Conservation (phyloP, 2,113 vertebrate genomes). For the Apeltes quadracus region DNA sequence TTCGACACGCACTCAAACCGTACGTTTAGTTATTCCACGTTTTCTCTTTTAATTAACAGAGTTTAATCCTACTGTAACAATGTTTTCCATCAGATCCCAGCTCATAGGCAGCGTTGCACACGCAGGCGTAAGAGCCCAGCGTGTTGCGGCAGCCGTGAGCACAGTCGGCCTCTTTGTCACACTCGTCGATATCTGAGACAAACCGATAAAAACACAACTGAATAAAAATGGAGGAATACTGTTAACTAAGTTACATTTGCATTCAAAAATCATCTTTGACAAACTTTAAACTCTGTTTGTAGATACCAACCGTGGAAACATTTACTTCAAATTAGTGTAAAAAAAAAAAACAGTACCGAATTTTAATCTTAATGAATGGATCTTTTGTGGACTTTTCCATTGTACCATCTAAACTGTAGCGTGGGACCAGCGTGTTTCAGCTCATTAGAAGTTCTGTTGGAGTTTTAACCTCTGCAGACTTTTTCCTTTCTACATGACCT, state of each 20-base stretch:
- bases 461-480: not conserved
- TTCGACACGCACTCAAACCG: no score
- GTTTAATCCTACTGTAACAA: constrained; percentile 89
- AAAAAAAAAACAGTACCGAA: not conserved
- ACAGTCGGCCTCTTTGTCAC: constrained; percentile 81
- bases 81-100: constrained; percentile 88
- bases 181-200: constrained; percentile 89
- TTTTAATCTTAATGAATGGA: not conserved
- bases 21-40: no score
- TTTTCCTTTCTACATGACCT: not conserved
- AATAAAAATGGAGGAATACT: not conserved
- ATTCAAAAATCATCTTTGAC: constrained; percentile 2
- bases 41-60: no score
- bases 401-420: not conserved
- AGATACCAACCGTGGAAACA: not conserved
- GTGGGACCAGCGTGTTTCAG: not conserved
- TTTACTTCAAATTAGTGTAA: constrained; percentile 6
- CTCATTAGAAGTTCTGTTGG: not conserved
- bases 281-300: not conserved
- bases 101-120: constrained; percentile 88
- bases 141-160: constrained; percentile 92
- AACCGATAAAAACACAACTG: not conserved
- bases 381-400: not conserved
- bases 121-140: constrained; percentile 87
- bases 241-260: no score